Percentiles rank a stretch among this genome's conserved stretches.
These are phyloP conservation scores for Lasioglossum baleicum DNA, from an alignment of 1,140 invertebrate genomes.

Conservation along the genomic window DNA sequence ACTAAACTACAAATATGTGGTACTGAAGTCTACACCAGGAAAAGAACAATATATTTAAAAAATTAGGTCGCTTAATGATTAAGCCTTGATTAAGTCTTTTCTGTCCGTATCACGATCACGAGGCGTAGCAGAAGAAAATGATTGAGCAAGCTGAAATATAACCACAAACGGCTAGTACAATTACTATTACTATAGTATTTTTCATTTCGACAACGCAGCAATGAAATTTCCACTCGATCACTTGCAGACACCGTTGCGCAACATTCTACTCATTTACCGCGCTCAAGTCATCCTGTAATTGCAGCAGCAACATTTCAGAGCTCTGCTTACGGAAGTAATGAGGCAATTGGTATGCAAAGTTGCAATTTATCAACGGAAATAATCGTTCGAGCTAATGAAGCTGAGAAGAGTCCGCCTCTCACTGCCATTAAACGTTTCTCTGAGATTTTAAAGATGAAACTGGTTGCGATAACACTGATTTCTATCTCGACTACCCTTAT, in stretches of 20 bases:
- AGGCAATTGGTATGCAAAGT: neutral
- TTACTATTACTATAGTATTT: neutral
- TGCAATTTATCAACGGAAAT: neutral
- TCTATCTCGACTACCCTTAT: neutral
- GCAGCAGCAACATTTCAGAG: neutral
- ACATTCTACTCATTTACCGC: neutral
- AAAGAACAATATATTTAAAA: too few species aligned
- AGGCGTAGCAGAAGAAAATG: too few species aligned
- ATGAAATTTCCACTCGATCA: too few species aligned
- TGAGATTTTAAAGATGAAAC: neutral
- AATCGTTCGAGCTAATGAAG: neutral
- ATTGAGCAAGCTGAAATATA: too few species aligned
- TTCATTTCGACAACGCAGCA: neutral
- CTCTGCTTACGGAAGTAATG: neutral
- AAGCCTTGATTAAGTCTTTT: too few species aligned
- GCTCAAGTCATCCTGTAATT: neutral
- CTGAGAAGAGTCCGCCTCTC: too few species aligned
- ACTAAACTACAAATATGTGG: too few species aligned
- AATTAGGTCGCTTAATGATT: too few species aligned
- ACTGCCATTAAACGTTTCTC: neutral
- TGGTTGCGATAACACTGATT: neutral
- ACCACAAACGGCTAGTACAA: too few species aligned
- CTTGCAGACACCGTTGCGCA: conserved; percentile 8
- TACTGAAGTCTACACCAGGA: too few species aligned
- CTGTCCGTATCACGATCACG: too few species aligned